phyloP scores from a whole-genome alignment of 2,888 invertebrate species.

The Rhogogaster chlorosoma region DNA sequence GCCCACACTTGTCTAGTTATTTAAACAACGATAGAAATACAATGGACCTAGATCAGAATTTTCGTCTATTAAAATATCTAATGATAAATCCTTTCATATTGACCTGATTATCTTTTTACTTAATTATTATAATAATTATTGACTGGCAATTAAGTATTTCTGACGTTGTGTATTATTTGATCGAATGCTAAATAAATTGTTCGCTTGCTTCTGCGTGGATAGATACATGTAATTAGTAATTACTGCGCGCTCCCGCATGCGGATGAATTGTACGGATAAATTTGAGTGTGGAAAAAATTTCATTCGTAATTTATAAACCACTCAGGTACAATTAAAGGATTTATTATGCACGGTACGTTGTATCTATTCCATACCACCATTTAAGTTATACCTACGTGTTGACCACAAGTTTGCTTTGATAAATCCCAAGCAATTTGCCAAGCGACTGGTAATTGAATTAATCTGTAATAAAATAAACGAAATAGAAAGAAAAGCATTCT shows the following conservation, averaged over 20 bases:
- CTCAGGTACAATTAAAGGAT: constrained; percentile 22
- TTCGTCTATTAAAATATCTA: not conserved
- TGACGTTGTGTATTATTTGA: not conserved
- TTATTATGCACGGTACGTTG: not conserved
- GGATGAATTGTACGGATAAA: not conserved
- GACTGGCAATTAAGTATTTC: not conserved
- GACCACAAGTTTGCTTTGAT: constrained; percentile 51
- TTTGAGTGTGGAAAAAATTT: constrained; percentile 13
- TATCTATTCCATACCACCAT: not conserved
- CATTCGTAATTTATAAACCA: constrained; percentile 6
- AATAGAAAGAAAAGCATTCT: constrained; percentile 18
- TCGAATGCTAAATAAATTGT: not conserved
- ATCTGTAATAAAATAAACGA: constrained; percentile 48
- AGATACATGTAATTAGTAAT: not conserved
- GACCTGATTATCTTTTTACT: not conserved
- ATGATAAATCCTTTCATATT: not conserved
- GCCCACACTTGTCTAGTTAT: not conserved
- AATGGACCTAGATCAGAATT: not conserved
- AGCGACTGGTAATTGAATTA: constrained; percentile 51
- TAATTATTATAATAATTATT: not conserved
- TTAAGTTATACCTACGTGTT: constrained; percentile 61
- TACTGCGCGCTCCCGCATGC: not conserved
- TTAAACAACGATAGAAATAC: not conserved
- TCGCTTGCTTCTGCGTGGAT: not conserved
- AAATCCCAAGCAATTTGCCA: constrained; percentile 51